These are phyloP conservation scores for Tridacna gigas DNA, from an alignment of 2,888 invertebrate genomes.

Conservation along the genomic window DNA sequence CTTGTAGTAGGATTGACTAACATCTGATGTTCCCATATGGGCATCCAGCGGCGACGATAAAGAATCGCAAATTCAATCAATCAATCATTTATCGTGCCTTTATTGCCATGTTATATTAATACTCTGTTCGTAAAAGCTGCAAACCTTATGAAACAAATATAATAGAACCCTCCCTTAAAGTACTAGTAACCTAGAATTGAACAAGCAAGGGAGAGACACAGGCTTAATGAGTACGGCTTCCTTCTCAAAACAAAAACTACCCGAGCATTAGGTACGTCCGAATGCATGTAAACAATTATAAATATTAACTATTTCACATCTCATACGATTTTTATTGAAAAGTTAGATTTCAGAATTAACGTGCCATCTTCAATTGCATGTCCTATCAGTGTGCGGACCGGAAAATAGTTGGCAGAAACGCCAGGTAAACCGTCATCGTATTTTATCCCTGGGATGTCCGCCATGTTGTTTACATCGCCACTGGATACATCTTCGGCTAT, in stretches of 20 bases:
- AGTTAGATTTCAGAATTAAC: not conserved
- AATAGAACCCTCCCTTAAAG: too few relatives aligned
- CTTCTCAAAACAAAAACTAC: not conserved
- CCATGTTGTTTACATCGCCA: constrained; percentile 81
- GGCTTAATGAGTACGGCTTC: too few relatives aligned
- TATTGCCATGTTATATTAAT: too few relatives aligned
- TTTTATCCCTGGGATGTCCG: constrained; percentile 78
- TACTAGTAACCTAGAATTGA: too few relatives aligned
- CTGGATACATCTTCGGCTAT: constrained; percentile 67
- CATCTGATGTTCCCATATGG: too few relatives aligned
- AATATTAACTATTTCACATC: not conserved
- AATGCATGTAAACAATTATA: not conserved
- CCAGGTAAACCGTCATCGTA: constrained; percentile 78
- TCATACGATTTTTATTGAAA: not conserved
- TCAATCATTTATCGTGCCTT: too few relatives aligned
- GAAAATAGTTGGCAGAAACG: constrained; percentile 82
- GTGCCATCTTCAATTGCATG: constrained; percentile 71
- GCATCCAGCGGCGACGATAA: too few relatives aligned
- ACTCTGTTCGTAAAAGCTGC: too few relatives aligned
- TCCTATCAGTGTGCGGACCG: constrained; percentile 76
- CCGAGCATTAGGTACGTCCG: not conserved
- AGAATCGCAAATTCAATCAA: too few relatives aligned
- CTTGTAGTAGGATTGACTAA: too few relatives aligned
- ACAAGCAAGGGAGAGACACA: too few relatives aligned
- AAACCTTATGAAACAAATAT: too few relatives aligned